Base-by-base conservation (phyloP, 2,113 vertebrate genomes). In the Lycocorax pyrrhopterus region DNA sequence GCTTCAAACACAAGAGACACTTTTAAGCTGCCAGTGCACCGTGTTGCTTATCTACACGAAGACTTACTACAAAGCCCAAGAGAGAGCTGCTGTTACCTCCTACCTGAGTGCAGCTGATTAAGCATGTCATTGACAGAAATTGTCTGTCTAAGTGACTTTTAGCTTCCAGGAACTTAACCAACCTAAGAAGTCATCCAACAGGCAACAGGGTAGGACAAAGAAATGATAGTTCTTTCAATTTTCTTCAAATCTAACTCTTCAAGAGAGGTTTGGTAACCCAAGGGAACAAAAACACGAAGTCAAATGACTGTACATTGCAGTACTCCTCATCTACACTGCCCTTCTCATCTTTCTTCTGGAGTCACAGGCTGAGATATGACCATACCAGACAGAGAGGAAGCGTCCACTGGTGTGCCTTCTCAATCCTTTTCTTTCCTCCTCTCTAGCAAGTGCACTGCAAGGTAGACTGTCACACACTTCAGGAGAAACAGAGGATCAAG, bases 51-150 rank as follows among this genome's bases (percentile, higher is more conserved):
- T 93, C 96, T 92, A 85, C 83, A 60, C 4, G 5, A 94, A 80
- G 91, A 92, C 37, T 95, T 78, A 93, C 84, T 96, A 96, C 96
- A 96, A 97, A 97, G 94, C 94, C 92, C 90, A 89, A 58, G 87
- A 94, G 89, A 94, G 71, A 10, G 22, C 73, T 80, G 89, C 94
- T 95, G 68, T 41, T 91, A 71, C 64, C 89, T 95, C 79, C 59
- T 74, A 88, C 76, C 82, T 22, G 79, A 97, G 95, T 91, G 91
- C 46, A 94, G 83, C 82, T 97, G 84, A 91, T 97, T 95, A 94
- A 90, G 47, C 49, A 90, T 23, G 76, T 94, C 84, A 89, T 95
- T 96, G 91, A 94, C 87, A 93, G 75, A 94, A 94, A 87, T 73
- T 77, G 60, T 56, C 68, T 72, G 32, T 68, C 52, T 82, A 71